Percentiles rank a stretch among this genome's conserved stretches.
phyloP scores from a whole-genome alignment of 2,888 invertebrate genomes.

The Zhuqinia jingwanae region DNA sequence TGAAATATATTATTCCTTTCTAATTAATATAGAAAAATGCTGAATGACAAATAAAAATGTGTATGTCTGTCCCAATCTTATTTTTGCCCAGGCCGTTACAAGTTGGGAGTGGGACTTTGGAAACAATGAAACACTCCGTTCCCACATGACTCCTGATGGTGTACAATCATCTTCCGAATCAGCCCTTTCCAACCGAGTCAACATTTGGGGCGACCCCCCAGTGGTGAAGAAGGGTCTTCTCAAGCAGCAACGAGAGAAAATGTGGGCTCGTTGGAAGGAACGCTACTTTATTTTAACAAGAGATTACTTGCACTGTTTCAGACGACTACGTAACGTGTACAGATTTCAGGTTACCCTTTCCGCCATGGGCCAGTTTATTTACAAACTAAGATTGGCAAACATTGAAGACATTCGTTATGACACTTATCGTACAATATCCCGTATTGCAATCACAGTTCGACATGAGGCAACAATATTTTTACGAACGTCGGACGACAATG shows the following conservation, averaged over 20 bases:
- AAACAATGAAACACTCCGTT: constrained; percentile 53
- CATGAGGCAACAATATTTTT: constrained; percentile 82
- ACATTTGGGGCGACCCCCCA: constrained; percentile 80
- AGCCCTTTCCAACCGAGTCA: constrained; percentile 71
- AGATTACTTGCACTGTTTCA: constrained; percentile 86
- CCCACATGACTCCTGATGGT: not conserved
- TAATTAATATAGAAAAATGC: too few species aligned
- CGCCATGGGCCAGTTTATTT: constrained; percentile 86
- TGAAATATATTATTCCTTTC: not conserved
- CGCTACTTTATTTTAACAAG: constrained; percentile 86
- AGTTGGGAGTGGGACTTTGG: constrained; percentile 72
- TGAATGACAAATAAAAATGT: too few species aligned
- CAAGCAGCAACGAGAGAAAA: constrained; percentile 85
- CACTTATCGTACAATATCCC: constrained; percentile 85
- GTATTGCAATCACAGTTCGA: constrained; percentile 83
- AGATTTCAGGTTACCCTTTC: constrained; percentile 82
- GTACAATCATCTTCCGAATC: constrained; percentile 52
- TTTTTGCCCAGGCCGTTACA: constrained; percentile 55
- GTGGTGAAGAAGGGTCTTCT: constrained; percentile 86
- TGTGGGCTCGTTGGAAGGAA: constrained; percentile 86
- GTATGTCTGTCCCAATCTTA: too few species aligned
- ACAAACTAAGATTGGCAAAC: constrained; percentile 85
- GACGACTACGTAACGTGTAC: constrained; percentile 82
- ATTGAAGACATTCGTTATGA: constrained; percentile 86
- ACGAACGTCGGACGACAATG: constrained; percentile 80